Base-by-base conservation (phyloP, 92 coral and sea anemone genomes). In the Muricea muricata region DNA sequence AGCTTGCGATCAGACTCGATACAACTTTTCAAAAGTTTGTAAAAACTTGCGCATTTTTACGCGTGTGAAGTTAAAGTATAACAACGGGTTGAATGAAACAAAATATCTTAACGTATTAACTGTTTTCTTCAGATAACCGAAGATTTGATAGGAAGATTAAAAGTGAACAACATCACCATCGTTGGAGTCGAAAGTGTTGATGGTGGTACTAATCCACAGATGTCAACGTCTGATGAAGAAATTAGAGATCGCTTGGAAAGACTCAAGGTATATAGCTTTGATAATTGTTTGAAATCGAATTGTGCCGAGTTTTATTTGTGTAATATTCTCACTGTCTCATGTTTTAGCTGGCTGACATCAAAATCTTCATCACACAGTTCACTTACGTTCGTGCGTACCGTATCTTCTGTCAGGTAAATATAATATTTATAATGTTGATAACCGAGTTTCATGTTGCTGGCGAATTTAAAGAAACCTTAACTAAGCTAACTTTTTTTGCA, bases 401-500 rank as follows among this genome's bases (percentile, higher is more conserved):
- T 12, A 79, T 95, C 32, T 95, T 95, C 77, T 95, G 98, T 68
- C 87, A 93, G 93, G 98, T 95, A 41, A 55, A 70, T 25, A 0
- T 25, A n/a, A n/a, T n/a, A n/a, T n/a, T n/a, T n/a, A n/a, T n/a
- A n/a, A n/a, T n/a, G n/a, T n/a, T n/a, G n/a, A n/a, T n/a, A n/a
- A n/a, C n/a, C n/a, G n/a, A n/a, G n/a, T n/a, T n/a, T n/a, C n/a
- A n/a, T n/a, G n/a, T n/a, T n/a, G n/a, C n/a, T n/a, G n/a, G n/a
- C n/a, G n/a, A n/a, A n/a, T n/a, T n/a, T n/a, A n/a, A n/a, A n/a
- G n/a, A n/a, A n/a, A n/a, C n/a, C n/a, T n/a, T n/a, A n/a, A n/a
- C n/a, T n/a, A n/a, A n/a, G n/a, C n/a, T n/a, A n/a, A n/a, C n/a
- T n/a, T n/a, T n/a, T n/a, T n/a, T n/a, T n/a, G n/a, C n/a, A n/a